Percentiles rank a stretch among this genome's conserved stretches.
Conservation (phyloP, 1,140 invertebrate species). For the Drosophila rhopaloa region DNA sequence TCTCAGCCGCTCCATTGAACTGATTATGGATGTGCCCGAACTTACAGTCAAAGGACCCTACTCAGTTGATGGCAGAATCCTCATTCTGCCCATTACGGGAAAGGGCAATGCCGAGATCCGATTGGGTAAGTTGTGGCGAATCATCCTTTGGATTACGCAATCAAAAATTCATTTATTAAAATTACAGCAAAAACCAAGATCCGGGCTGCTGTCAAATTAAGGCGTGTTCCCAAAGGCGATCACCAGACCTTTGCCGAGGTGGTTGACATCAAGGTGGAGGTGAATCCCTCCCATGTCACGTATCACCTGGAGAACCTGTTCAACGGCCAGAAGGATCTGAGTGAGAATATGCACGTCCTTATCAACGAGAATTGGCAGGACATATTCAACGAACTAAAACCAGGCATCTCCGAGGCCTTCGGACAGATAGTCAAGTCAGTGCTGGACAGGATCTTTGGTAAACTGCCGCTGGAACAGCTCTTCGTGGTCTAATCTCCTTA, state of each 20-base stretch:
- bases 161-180: neutral
- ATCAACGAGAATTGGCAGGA: slow-evolving; percentile 85
- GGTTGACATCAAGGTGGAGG: slow-evolving; percentile 21
- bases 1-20: slow-evolving; percentile 27
- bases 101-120: slow-evolving; percentile 77
- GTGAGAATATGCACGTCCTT: slow-evolving; percentile 78
- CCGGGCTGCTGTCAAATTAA: slow-evolving; percentile 34
- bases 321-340: slow-evolving; percentile 84
- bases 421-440: slow-evolving; percentile 84
- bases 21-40: slow-evolving; percentile 48
- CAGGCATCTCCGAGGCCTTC: slow-evolving; percentile 85
- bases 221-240: slow-evolving; percentile 36
- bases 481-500: slow-evolving; percentile 59
- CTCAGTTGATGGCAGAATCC: slow-evolving; percentile 85
- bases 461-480: slow-evolving; percentile 85
- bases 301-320: slow-evolving; percentile 83
- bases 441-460: slow-evolving; percentile 84
- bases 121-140: slow-evolving; percentile 36
- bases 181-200: slow-evolving; percentile 37
- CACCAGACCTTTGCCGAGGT: slow-evolving; percentile 51
- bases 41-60: slow-evolving; percentile 85
- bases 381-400: slow-evolving; percentile 84
- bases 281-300: slow-evolving; percentile 52
- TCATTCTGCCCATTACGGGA: slow-evolving; percentile 86
- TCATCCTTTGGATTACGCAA: neutral